Conservation (phyloP, 2,113 vertebrate species). For the Cygnus atratus region DNA sequence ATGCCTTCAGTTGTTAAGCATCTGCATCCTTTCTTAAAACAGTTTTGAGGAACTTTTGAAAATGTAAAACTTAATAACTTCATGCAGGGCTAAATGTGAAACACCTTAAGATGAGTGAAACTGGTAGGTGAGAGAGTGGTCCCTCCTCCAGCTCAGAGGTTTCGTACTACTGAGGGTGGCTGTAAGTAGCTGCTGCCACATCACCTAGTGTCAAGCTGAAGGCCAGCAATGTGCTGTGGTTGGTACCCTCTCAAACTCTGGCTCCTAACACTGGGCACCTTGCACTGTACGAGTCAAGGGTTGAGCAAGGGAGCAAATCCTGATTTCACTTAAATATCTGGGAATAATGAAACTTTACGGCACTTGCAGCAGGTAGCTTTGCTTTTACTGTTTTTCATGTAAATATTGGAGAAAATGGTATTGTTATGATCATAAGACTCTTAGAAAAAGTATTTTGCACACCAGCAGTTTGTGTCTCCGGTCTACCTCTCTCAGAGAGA, state of each 20-base stretch:
- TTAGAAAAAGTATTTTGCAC: neutral
- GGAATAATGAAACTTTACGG: rapidly evolving
- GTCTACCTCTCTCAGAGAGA: neutral
- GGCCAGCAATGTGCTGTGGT: neutral
- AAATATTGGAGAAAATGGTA: neutral
- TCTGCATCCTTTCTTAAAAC: neutral
- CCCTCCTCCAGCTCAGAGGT: neutral
- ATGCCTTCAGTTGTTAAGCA: neutral
- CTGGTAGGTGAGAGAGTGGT: neutral
- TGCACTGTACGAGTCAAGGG: neutral
- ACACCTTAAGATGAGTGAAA: neutral
- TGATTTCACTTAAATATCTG: neutral
- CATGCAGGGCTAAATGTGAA: neutral
- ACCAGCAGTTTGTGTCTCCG: neutral
- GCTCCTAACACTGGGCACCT: conserved; percentile 43
- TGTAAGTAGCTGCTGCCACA: neutral
- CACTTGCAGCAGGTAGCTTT: neutral
- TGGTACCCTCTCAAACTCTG: conserved; percentile 62
- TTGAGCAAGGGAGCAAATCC: conserved; percentile 13
- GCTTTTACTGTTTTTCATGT: neutral
- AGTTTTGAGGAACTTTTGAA: neutral
- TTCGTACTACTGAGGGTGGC: neutral
- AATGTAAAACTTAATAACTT: neutral
- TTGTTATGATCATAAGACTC: neutral
- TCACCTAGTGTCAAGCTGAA: neutral